Evolutionary conservation across 2,113 vertebrate species (phyloP).

Genomic region (Poecilia latipinna): DNA sequence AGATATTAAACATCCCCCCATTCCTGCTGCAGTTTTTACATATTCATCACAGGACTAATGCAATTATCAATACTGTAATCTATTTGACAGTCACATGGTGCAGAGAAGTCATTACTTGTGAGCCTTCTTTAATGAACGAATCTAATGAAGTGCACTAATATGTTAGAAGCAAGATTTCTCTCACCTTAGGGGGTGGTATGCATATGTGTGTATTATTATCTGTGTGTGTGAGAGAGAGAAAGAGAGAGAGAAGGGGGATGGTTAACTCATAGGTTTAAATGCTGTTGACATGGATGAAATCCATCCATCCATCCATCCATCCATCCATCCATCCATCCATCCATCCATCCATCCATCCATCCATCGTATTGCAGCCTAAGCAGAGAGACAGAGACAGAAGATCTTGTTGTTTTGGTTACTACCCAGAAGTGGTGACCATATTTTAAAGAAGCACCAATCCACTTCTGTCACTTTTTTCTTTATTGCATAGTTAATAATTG

Average conservation of each 20-base stretch:
- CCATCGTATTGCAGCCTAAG: too few relatives aligned
- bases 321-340: too few relatives aligned
- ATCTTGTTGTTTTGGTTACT: too few relatives aligned
- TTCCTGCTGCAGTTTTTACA: constrained; percentile 59
- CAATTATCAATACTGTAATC: constrained; percentile 80
- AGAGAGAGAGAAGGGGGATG: not conserved
- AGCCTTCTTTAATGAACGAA: constrained; percentile 81
- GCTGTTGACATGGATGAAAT: constrained; percentile 58
- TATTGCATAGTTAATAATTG: too few relatives aligned
- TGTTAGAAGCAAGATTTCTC: constrained; percentile 64
- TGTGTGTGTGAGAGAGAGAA: constrained; percentile 14
- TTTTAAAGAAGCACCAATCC: too few relatives aligned
- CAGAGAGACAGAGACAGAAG: too few relatives aligned
- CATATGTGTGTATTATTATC: constrained; percentile 32
- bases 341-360: too few relatives aligned
- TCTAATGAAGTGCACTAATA: constrained; percentile 80
- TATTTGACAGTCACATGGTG: constrained; percentile 76
- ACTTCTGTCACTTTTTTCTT: too few relatives aligned
- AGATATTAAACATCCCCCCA: constrained; percentile 73
- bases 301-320: too few relatives aligned
- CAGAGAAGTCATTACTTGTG: constrained; percentile 78
- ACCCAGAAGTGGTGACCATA: too few relatives aligned
- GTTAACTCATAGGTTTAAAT: constrained; percentile 34
- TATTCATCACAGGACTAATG: constrained; percentile 78
- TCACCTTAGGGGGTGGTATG: constrained; percentile 61